Evolutionary conservation across 2,113 vertebrate species (phyloP).

Genomic region (Cebus imitator): DNA sequence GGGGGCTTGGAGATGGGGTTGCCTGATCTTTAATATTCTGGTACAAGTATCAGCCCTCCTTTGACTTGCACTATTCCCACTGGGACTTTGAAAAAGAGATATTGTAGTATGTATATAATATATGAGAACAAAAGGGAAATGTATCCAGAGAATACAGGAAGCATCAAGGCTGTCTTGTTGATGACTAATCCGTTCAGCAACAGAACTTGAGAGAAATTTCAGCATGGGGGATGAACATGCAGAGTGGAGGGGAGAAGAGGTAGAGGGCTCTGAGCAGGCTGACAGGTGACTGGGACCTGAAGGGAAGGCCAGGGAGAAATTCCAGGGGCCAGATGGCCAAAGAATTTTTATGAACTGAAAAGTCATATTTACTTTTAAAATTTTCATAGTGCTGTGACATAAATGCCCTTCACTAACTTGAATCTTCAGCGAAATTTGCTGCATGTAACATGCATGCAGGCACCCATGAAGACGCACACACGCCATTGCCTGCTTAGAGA

Average conservation of each 20-base stretch:
- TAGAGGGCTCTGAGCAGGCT: neutral
- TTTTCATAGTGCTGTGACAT: neutral
- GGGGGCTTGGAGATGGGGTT: neutral
- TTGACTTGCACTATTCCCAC: neutral
- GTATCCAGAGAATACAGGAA: neutral
- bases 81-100: neutral
- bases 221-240: too few relatives aligned
- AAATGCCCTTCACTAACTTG: constrained; percentile 24
- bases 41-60: neutral
- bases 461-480: neutral
- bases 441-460: neutral
- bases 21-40: neutral
- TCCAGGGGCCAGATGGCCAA: neutral
- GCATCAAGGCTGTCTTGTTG: neutral
- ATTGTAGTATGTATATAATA: neutral
- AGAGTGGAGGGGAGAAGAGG: neutral
- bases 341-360: constrained; percentile 1
- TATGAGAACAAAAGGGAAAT: neutral
- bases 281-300: neutral
- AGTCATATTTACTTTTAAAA: constrained; percentile 10
- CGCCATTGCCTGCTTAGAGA: constrained; percentile 28
- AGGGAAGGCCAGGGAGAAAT: neutral
- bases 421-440: constrained; percentile 14
- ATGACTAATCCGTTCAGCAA: neutral
- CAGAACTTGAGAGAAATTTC: neutral